phyloP scores from a whole-genome alignment of 2,113 vertebrate species.

The Girardinichthys multiradiatus region DNA sequence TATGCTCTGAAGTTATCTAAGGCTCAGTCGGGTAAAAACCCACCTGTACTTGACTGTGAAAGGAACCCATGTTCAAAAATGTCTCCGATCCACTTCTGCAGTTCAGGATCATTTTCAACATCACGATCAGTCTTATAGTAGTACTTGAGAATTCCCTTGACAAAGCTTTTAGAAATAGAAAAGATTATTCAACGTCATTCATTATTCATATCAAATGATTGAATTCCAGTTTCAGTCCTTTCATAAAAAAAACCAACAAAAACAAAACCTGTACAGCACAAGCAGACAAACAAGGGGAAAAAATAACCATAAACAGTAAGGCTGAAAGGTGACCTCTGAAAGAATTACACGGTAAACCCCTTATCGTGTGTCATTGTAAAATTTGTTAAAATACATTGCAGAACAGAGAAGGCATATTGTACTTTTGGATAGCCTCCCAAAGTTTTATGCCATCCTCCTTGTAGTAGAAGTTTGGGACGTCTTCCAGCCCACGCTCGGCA shows the following conservation, averaged over 20 bases:
- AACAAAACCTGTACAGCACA: too few relatives aligned
- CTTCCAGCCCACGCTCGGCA: conserved; percentile 61
- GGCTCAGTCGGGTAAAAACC: not conserved
- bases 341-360: too few relatives aligned
- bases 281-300: too few relatives aligned
- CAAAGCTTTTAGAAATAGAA: conserved; percentile 67
- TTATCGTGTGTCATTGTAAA: too few relatives aligned
- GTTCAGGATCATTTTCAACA: conserved; percentile 73
- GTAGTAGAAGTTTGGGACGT: conserved; percentile 80
- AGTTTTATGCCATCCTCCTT: conserved; percentile 82
- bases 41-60: conserved; percentile 72
- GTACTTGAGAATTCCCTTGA: conserved; percentile 52
- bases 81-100: conserved; percentile 83
- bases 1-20: too few relatives aligned
- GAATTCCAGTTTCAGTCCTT: too few relatives aligned
- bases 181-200: too few relatives aligned
- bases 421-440: conserved; percentile 82
- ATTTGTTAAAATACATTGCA: not conserved
- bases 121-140: conserved; percentile 65
- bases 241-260: too few relatives aligned
- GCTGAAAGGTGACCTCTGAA: too few relatives aligned
- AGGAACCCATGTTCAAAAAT: conserved; percentile 83
- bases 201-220: too few relatives aligned
- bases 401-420: not conserved
- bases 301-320: too few relatives aligned